A percentile compares a stretch with the other conserved stretches of the same genome.
These are phyloP conservation scores for Drosophila ustulata DNA, from an alignment of 2,888 invertebrate species.

Conservation along the genomic window DNA sequence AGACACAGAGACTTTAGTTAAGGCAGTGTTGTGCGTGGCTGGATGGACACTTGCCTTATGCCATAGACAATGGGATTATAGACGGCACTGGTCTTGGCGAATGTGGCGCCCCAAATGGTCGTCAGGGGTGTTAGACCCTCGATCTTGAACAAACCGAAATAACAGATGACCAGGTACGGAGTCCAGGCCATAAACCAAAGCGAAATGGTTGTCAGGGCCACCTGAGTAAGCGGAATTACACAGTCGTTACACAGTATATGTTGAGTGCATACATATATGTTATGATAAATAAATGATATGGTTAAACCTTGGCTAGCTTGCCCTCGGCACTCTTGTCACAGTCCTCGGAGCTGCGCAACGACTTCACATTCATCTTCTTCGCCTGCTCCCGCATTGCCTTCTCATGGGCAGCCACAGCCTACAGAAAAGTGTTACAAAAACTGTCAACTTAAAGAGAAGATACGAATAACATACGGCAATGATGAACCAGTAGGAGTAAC, in stretches of 20 bases:
- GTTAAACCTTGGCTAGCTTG: constrained; percentile 90
- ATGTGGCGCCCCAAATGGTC: constrained; percentile 95
- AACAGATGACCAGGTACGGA: constrained; percentile 94
- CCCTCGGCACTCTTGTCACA: constrained; percentile 93
- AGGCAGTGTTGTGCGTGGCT: not conserved
- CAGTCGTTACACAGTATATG: not conserved
- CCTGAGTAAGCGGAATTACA: constrained; percentile 81
- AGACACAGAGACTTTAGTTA: not conserved
- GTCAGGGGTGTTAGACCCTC: constrained; percentile 91
- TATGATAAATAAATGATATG: not conserved
- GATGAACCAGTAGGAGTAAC: constrained; percentile 95
- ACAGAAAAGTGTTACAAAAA: not conserved
- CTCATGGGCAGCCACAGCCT: constrained; percentile 87
- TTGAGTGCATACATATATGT: not conserved
- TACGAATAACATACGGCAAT: constrained; percentile 86
- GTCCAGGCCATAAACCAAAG: constrained; percentile 98
- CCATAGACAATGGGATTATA: constrained; percentile 97
- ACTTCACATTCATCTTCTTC: constrained; percentile 97
- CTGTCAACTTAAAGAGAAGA: constrained; percentile 71
- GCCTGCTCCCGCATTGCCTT: constrained; percentile 95
- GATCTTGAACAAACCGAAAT: constrained; percentile 91
- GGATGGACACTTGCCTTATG: constrained; percentile 88
- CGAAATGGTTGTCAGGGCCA: constrained; percentile 95
- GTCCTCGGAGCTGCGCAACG: constrained; percentile 91
- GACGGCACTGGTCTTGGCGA: constrained; percentile 95